Base-by-base conservation (phyloP, 2,113 vertebrate species). In the Calypte anna region DNA sequence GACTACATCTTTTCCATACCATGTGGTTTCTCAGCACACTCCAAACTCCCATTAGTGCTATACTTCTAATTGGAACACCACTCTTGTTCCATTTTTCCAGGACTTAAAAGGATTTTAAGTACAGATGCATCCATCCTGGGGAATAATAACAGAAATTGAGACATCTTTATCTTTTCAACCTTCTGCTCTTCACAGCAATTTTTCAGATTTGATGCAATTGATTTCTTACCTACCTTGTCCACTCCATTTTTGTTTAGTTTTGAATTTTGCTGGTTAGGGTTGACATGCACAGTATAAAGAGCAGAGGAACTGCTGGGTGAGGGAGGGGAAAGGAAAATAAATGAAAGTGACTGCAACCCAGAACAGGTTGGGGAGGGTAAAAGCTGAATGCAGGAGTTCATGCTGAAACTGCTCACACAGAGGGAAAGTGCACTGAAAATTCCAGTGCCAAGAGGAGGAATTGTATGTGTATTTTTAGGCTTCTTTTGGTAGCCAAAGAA, bases 391-490 rank as follows among this genome's bases (percentile, higher is more conserved):
- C 43, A 55, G 1, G 33, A 44, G 20, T 58, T 90, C 58, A 10
- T 57, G 16, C 75, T 96, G 85, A 44, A 61, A 22, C 59, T 68
- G 53, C 84, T 87, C n/a, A 40, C 0, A 0, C 53, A 91, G 58
- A 55, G 53, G 43, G 78, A 15, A 91, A 89, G 63, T 21, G 28
- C 25, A 5, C 53, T 86, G 75, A 63, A 73, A 77, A 82, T 21
- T 38, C 38, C 44, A 62, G 30, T 64, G 82, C 68, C 48, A 67
- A 31, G 50, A 66, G 50, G 12, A 91, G 61, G 66, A 78, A 40
- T 13, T 75, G 23, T 28, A 7, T 40, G 17, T 82, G 46, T 88
- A 48, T 95, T 91, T 96, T 94, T 88, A 96, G 82, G n/a, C 7
- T 16, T 27, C 19, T 55, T 59, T 70, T 83, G 33, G 44, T 72